Base-by-base conservation (phyloP, 2,113 vertebrate genomes). In the Gorsachius goisagi region DNA sequence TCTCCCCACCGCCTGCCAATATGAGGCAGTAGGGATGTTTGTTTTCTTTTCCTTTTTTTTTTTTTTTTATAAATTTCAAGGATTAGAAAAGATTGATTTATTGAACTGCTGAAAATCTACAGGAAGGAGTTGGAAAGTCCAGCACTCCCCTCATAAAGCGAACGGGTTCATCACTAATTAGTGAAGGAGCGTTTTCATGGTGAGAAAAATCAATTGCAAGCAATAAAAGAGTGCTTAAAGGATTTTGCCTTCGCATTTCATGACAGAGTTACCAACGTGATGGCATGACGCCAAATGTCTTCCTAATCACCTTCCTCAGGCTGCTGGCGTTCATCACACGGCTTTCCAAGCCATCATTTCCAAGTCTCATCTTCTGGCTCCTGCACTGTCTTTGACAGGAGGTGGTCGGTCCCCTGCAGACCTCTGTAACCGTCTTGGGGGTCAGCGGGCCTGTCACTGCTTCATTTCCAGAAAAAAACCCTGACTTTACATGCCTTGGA, bases 201-300 rank as follows among this genome's bases (percentile, higher is more conserved):
- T 11, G 15, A 97, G 77, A 85, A 93, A 96, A 96, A 97, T 96
- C 93, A 95, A 97, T 95, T 53, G 44, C 28, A 64, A 91, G 87
- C 85, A 72, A 80, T 91, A 96, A 94, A 90, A 84, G 80, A 94
- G 82, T 92, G 81, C 91, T 97, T 95, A 97, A 93, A 84, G 91
- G 93, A 94, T 95, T 96, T 83, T 88, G 77, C 79, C 59, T 95
- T 92, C 1, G 9, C 9, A 6, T 79, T 92, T 88, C 1, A 8
- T 91, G 91, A 97, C 83, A 80, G 87, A 96, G 88, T 92, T 96
- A 92, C 85, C 90, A 80, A 67, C 30, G 59, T 23, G 66, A 79
- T 58, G 89, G 93, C 85, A 74, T 9, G 32, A 77, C 83, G 83
- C 85, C 90, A 94, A 85, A 79, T 22, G 39, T n/a, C 52, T 63